phyloP scores from a whole-genome alignment of 2,113 vertebrate species.

The Plestiodon gilberti region DNA sequence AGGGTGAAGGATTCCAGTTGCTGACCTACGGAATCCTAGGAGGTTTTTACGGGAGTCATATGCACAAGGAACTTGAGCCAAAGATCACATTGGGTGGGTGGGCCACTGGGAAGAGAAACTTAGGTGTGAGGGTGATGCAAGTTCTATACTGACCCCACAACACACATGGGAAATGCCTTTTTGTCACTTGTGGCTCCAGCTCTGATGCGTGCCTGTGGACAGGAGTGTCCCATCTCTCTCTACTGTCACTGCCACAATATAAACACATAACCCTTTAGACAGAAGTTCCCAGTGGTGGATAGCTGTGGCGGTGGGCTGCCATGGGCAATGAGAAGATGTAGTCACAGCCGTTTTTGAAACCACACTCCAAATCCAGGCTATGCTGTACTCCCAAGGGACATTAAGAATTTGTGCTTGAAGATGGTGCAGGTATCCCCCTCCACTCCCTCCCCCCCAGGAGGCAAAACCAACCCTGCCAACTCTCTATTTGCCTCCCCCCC shows the following conservation, averaged over 20 bases:
- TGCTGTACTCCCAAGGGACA: not conserved
- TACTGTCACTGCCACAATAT: not conserved
- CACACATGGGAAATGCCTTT: rapidly evolving
- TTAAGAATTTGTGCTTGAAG: not conserved
- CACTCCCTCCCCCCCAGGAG: not conserved
- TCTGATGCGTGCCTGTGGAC: not conserved
- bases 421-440: not conserved
- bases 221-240: not conserved
- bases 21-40: not conserved
- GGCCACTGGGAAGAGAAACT: not conserved
- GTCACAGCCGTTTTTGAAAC: not conserved
- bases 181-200: not conserved
- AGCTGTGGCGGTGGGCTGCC: rapidly evolving
- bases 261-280: not conserved
- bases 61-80: not conserved
- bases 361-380: not conserved
- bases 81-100: not conserved
- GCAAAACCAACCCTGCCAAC: not conserved
- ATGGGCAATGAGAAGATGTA: not conserved
- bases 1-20: not conserved
- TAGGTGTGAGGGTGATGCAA: rapidly evolving
- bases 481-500: rapidly evolving
- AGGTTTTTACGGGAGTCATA: not conserved
- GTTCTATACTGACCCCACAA: not conserved
- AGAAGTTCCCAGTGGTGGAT: not conserved